Conservation (phyloP, 1,140 invertebrate genomes). For the Homalodisca vitripennis region DNA sequence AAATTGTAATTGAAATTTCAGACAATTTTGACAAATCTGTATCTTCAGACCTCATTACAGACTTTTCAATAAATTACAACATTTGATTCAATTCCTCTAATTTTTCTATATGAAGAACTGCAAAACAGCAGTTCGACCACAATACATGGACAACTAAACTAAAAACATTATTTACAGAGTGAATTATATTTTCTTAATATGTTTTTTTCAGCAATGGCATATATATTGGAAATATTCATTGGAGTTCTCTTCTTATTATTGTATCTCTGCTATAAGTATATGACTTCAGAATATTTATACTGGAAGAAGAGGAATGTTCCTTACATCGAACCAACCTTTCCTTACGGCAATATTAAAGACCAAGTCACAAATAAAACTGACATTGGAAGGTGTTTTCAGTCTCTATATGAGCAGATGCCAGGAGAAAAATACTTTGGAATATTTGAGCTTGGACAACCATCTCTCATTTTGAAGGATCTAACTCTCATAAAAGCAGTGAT, state of each 20-base stretch:
- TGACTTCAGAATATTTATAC: conserved; percentile 14
- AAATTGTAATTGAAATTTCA: too few species aligned
- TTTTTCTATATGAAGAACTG: background rate
- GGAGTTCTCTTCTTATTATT: background rate
- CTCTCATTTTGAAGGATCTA: conserved; percentile 39
- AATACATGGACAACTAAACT: background rate
- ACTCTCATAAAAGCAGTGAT: conserved; percentile 52
- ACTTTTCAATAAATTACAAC: background rate
- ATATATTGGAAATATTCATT: conserved; percentile 3
- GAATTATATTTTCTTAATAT: background rate
- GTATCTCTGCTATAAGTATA: background rate
- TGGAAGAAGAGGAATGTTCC: conserved; percentile 15
- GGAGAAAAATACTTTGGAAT: conserved; percentile 18
- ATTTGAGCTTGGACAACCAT: conserved; percentile 17
- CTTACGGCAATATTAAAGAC: conserved; percentile 10
- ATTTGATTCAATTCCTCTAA: background rate
- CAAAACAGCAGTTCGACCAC: background rate
- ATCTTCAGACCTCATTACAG: too few species aligned
- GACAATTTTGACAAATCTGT: too few species aligned
- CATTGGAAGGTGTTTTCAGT: conserved; percentile 6
- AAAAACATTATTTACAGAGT: background rate
- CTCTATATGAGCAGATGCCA: conserved; percentile 10
- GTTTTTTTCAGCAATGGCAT: conserved; percentile 4
- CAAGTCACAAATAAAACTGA: conserved; percentile 9
- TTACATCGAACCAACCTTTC: background rate